phyloP scores from a whole-genome alignment of 2,113 vertebrate genomes.

The Brachypodius melanocephalos region DNA sequence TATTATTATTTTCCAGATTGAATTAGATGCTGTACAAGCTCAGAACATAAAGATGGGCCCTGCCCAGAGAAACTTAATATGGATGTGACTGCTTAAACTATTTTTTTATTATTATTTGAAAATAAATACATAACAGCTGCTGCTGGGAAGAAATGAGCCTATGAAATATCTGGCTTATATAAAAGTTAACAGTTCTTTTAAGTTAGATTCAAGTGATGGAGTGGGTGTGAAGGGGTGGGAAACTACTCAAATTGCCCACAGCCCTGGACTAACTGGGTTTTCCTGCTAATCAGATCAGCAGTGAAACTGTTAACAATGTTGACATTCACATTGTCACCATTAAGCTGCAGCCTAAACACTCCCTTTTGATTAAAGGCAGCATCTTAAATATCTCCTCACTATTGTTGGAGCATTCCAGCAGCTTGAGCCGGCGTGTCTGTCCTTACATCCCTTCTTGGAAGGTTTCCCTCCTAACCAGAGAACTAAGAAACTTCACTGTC shows the following conservation, averaged over 20 bases:
- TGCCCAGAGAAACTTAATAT: conserved; percentile 28
- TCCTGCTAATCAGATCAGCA: conserved; percentile 40
- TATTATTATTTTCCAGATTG: conserved; percentile 35
- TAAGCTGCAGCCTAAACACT: conserved; percentile 29
- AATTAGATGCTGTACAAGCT: conserved; percentile 10
- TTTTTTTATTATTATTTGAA: conserved; percentile 11
- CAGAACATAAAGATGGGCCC: conserved; percentile 4
- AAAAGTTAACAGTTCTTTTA: conserved; percentile 48
- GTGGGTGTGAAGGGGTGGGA: conserved; percentile 51
- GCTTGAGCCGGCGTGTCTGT: not conserved
- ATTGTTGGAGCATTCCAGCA: not conserved
- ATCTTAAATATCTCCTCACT: conserved; percentile 29
- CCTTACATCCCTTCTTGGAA: not conserved
- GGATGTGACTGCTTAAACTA: conserved; percentile 22
- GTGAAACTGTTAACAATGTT: conserved; percentile 49
- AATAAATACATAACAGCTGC: conserved; percentile 52
- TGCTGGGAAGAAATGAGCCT: not conserved
- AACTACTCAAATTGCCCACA: conserved; percentile 24
- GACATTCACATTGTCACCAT: conserved; percentile 36
- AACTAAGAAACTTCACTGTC: not conserved
- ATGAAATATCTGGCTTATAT: conserved; percentile 43
- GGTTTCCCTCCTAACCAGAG: not conserved
- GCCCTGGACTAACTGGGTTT: not conserved
- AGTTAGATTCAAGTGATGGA: conserved; percentile 40
- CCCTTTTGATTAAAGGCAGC: conserved; percentile 44